Conservation (phyloP, 2,113 vertebrate genomes). For the Progne subis region DNA sequence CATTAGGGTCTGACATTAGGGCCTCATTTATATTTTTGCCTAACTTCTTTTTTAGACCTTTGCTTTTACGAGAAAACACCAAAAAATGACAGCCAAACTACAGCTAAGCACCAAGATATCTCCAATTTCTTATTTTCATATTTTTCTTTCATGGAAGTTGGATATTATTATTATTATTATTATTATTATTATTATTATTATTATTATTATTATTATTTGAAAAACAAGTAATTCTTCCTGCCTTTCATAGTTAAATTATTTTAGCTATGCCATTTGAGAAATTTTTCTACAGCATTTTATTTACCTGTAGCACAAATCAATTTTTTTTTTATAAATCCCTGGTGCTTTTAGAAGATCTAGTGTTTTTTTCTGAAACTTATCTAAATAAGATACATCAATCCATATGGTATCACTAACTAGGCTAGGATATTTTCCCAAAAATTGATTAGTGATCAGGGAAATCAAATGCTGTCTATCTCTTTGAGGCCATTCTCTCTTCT, state of each 20-base stretch:
- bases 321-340: background rate
- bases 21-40: background rate
- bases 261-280: background rate
- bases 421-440: background rate
- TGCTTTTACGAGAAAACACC: background rate
- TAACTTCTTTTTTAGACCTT: background rate
- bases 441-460: background rate
- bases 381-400: background rate
- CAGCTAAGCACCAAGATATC: background rate
- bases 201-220: background rate
- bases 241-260: background rate
- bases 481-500: background rate
- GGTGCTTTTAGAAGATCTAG: background rate
- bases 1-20: background rate
- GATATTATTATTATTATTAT: too few relatives aligned
- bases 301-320: background rate
- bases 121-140: background rate
- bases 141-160: background rate
- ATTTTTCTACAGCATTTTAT: slow-evolving; percentile 4
- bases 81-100: background rate
- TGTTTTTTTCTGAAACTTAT: slow-evolving; percentile 2
- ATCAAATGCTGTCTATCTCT: slow-evolving; percentile 8
- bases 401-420: background rate
- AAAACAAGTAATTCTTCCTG: background rate
- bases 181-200: too few relatives aligned